Conservation (phyloP, 2,888 invertebrate species). For the Smittia aterrima region DNA sequence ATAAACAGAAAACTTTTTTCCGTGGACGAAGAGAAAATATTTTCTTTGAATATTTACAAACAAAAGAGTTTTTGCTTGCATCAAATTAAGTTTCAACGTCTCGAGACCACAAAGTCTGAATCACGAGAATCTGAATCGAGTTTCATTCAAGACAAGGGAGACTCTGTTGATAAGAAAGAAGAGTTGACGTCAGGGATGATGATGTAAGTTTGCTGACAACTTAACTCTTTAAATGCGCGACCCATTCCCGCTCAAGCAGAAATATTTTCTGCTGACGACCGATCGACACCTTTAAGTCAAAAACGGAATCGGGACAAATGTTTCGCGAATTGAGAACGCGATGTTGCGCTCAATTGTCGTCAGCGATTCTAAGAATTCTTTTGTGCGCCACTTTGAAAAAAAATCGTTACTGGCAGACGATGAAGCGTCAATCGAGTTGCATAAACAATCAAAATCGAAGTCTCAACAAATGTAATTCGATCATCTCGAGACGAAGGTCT, state of each 20-base stretch:
- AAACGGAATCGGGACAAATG: constrained; percentile 17
- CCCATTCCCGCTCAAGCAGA: not conserved
- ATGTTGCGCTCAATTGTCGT: constrained; percentile 8
- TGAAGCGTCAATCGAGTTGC: not conserved
- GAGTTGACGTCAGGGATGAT: not conserved
- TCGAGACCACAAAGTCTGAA: constrained; percentile 5
- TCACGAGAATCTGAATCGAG: not conserved
- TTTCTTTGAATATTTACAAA: constrained; percentile 17
- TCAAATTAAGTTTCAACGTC: not conserved
- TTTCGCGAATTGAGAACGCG: not conserved
- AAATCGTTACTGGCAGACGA: not conserved
- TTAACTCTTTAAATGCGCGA: not conserved
- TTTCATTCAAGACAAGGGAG: not conserved
- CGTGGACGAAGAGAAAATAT: not conserved
- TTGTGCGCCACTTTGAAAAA: not conserved
- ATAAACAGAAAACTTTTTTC: constrained; percentile 5
- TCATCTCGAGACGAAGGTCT: not conserved
- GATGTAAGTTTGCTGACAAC: not conserved
- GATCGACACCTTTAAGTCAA: constrained; percentile 1
- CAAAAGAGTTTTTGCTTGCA: not conserved
- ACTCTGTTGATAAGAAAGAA: not conserved
- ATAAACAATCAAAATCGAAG: not conserved
- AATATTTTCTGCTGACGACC: not conserved
- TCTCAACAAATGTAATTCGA: not conserved
- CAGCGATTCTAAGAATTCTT: not conserved